These are phyloP conservation scores for Tyto alba DNA, from an alignment of 2,113 vertebrate genomes.

Conservation along the genomic window DNA sequence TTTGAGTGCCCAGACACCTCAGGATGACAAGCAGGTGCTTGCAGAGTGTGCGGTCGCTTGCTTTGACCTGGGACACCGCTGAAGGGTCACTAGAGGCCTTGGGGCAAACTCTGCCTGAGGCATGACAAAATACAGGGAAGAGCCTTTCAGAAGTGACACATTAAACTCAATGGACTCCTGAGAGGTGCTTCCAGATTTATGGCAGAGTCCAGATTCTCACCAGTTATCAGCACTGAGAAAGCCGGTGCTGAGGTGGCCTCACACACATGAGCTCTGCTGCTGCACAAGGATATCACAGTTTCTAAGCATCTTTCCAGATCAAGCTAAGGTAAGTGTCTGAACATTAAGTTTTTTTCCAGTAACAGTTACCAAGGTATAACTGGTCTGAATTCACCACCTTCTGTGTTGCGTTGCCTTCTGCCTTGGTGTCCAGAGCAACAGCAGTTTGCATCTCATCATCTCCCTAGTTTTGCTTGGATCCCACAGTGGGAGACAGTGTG, in stretches of 20 bases:
- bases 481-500: fast-evolving
- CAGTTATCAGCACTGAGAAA: background rate
- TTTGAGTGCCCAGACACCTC: background rate
- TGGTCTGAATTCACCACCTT: background rate
- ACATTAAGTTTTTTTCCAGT: background rate
- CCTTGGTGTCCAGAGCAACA: background rate
- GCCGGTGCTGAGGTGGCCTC: background rate
- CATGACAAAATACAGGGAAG: background rate
- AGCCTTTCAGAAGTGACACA: background rate
- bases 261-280: background rate
- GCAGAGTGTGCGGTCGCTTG: background rate
- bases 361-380: background rate
- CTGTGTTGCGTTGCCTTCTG: background rate
- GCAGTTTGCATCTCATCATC: background rate
- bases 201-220: background rate
- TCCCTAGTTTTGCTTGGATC: background rate
- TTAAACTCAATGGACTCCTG: background rate
- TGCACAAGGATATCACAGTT: background rate
- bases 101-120: background rate
- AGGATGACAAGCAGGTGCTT: background rate
- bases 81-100: background rate
- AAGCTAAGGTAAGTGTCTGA: background rate
- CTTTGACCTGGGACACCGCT: background rate
- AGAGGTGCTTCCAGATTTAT: background rate
- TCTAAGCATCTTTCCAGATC: background rate